Base-by-base conservation (phyloP, 2,797 vertebrate species). In the Gadopsis bispinosus region DNA sequence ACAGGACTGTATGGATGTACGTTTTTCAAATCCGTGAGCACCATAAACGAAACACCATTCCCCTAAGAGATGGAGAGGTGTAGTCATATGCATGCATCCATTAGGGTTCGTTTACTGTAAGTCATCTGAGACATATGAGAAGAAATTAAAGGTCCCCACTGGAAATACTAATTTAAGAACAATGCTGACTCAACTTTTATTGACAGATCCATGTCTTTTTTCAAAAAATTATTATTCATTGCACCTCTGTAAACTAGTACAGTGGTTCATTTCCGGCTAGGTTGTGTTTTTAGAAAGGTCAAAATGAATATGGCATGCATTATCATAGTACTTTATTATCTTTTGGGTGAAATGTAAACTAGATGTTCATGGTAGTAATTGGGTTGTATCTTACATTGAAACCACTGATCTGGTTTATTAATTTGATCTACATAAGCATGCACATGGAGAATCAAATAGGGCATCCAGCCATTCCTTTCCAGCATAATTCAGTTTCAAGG, bases 401-500 rank as follows among this genome's bases (percentile, higher is more conserved):
- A 48, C 47, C 13, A 50, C 26, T 77, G 8, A 45, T 62, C 47
- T 69, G 17, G 12, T 41, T 68, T 16, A 75, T 75, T 74, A 19
- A 37, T 74, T 20, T 50, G 31, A 43, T 61, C 22, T 78, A 41
- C 37, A 77, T 69, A 61, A 59, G 22, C 60, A 50, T 69, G 45
- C 31, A 0, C 35, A 37, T 26, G 19, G 33, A 70, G 50, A 78
- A 56, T 45, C n/a, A 61, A 79, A 70, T 58, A 26, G 12, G 53
- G 11, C 35, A n/a, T 58, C 22, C 1, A 63, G 20, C 12, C n/a
- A 59, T 72, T 58, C 47, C 17, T 54, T 41, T 33, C 47, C 61
- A 56, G 65, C 48, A 26, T 64, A 60, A 75, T 65, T 70, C 39
- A 58, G 50, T 79, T 77, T 82, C 50, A 79, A 65, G 35, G 65